phyloP scores from a whole-genome alignment of 2,888 invertebrate species.

The Monoplex corrugatus region DNA sequence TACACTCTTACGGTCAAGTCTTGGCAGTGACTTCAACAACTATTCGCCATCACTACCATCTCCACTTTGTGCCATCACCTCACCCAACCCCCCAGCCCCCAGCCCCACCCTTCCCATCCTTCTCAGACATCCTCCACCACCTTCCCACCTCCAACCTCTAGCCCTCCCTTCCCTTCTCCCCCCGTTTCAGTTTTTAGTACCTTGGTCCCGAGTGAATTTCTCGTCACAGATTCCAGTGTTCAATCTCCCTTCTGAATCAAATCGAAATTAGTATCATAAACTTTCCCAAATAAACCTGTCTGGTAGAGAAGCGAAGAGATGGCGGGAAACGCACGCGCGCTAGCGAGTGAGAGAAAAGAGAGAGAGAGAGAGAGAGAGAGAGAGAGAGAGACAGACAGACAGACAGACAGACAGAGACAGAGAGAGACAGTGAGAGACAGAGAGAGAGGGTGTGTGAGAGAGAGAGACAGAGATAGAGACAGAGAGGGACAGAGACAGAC shows the following conservation, averaged over 20 bases:
- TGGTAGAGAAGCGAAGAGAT: neutral
- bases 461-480: neutral
- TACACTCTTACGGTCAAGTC: constrained; percentile 14
- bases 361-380: neutral
- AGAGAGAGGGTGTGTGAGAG: neutral
- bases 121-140: neutral
- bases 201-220: neutral
- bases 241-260: constrained; percentile 41
- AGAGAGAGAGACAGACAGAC: neutral
- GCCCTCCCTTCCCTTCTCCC: neutral
- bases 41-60: neutral
- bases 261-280: constrained; percentile 48
- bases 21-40: neutral
- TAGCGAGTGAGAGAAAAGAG: too few relatives aligned
- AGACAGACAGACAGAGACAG: too few relatives aligned
- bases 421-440: neutral
- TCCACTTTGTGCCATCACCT: neutral
- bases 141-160: neutral
- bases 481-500: too few relatives aligned
- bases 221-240: neutral
- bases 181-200: constrained; percentile 41
- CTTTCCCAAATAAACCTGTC: constrained; percentile 38
- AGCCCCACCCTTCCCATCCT: neutral
- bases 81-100: neutral
- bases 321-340: neutral